Percentiles rank a stretch among this genome's conserved stretches.
These are phyloP conservation scores for Actinia tenebrosa DNA, from an alignment of 64 coral and sea anemone species.

Conservation along the genomic window DNA sequence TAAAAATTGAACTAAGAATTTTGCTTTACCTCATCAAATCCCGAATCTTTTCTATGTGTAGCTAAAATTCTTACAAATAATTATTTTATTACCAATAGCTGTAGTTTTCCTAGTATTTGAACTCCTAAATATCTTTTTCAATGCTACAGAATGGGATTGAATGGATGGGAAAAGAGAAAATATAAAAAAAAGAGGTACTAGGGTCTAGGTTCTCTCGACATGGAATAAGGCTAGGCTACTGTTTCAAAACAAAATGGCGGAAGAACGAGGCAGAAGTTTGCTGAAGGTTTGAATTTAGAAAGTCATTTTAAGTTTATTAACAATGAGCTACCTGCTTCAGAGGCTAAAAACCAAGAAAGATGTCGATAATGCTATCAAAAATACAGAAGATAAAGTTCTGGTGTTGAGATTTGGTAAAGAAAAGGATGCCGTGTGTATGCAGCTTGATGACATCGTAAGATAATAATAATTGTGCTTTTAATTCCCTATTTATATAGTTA, in stretches of 20 bases:
- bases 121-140: too few species aligned
- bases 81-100: too few species aligned
- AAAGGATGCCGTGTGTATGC: constrained; percentile 73
- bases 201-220: not conserved
- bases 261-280: not conserved
- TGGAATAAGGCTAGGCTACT: not conserved
- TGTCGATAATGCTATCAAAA: constrained; percentile 88
- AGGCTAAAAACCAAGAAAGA: constrained; percentile 81
- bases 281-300: not conserved
- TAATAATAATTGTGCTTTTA: not conserved
- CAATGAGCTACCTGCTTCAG: constrained; percentile 85
- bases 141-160: not conserved
- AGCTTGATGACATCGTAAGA: constrained; percentile 97
- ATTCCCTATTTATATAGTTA: not conserved
- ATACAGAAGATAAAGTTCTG: constrained; percentile 91
- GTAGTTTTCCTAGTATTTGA: too few species aligned
- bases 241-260: constrained; percentile 6
- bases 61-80: too few species aligned
- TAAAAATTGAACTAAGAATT: too few species aligned
- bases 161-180: not conserved
- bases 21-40: too few species aligned
- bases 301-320: not conserved
- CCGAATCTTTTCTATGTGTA: too few species aligned
- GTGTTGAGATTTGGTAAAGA: constrained; percentile 90
- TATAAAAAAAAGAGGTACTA: not conserved